These are phyloP conservation scores for Aldabrachelys gigantea DNA, from an alignment of 2,113 vertebrate genomes.

Conservation along the genomic window DNA sequence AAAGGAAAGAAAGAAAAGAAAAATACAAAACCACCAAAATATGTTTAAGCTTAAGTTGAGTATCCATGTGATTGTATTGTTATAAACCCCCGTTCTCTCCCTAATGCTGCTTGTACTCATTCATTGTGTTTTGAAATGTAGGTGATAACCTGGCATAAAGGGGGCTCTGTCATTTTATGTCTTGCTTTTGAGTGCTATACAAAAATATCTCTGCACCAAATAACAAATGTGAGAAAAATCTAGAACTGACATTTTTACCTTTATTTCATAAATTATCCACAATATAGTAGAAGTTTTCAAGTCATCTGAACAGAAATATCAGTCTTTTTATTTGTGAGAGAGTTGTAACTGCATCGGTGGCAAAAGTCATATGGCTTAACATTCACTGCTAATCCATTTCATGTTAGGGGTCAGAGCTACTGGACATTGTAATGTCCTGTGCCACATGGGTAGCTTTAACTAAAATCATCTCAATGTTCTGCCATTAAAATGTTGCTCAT, in stretches of 20 bases:
- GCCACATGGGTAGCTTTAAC: neutral
- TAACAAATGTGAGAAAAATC: neutral
- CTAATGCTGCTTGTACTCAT: neutral
- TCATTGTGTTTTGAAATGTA: neutral
- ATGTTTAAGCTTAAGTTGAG: neutral
- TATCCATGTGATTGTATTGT: neutral
- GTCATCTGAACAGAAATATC: neutral
- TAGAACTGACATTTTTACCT: neutral
- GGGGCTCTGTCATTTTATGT: neutral
- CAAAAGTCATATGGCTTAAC: neutral
- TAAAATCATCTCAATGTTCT: neutral
- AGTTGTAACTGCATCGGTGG: neutral
- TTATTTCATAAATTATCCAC: neutral
- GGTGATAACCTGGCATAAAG: neutral
- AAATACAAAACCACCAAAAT: neutral
- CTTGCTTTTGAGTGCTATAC: neutral
- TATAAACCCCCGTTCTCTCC: neutral
- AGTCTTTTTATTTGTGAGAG: neutral
- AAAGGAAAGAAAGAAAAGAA: neutral
- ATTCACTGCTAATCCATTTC: neutral
- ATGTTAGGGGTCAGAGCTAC: neutral
- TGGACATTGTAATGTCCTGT: neutral
- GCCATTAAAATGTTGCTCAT: neutral
- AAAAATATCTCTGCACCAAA: neutral
- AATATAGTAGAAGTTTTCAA: neutral